A percentile compares a stretch with the other conserved stretches of the same genome.
Conservation (phyloP, 2,797 vertebrate genomes). For the Rhinella marina region DNA sequence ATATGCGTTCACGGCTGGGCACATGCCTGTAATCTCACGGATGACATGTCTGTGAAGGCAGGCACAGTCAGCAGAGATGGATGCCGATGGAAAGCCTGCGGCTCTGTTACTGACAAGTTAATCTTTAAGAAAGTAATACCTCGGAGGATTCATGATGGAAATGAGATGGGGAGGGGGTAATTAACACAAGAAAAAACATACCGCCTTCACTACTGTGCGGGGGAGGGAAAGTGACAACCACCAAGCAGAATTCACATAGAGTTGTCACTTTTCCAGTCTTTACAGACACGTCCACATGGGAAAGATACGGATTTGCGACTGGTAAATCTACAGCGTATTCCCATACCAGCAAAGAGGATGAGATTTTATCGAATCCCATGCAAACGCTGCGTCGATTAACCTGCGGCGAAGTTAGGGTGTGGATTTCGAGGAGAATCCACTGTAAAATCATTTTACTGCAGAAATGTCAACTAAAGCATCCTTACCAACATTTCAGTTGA, state of each 20-base stretch:
- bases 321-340: too few relatives aligned
- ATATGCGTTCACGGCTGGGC: neutral
- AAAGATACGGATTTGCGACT: too few relatives aligned
- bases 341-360: too few relatives aligned
- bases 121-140: neutral
- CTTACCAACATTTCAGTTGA: too few relatives aligned
- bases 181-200: neutral
- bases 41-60: conserved; percentile 1
- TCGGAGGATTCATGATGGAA: neutral
- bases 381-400: too few relatives aligned
- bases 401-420: too few relatives aligned
- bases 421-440: too few relatives aligned
- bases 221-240: neutral
- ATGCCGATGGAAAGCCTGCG: conserved; percentile 1
- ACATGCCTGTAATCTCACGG: conserved; percentile 2
- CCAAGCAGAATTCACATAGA: neutral
- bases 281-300: too few relatives aligned
- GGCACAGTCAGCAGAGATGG: neutral
- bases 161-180: neutral
- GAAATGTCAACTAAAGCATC: too few relatives aligned
- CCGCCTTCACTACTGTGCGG: neutral
- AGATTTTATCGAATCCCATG: too few relatives aligned
- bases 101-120: conserved; percentile 5
- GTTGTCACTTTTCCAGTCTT: too few relatives aligned
- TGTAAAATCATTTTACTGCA: too few relatives aligned